Base-by-base conservation (phyloP, 2,113 vertebrate genomes). In the Bostrychus sinensis region DNA sequence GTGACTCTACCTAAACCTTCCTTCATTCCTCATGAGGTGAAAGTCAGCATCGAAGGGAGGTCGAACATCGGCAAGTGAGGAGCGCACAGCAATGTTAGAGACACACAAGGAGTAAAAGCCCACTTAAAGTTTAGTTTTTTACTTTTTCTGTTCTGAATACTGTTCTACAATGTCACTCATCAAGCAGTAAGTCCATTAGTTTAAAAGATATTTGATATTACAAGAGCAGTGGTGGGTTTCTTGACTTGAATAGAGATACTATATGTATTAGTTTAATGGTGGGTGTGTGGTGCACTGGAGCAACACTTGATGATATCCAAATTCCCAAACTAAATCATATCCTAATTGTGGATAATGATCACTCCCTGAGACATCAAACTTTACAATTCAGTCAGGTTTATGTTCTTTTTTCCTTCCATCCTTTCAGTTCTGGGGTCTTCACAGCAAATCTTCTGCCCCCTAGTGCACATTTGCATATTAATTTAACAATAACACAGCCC, bases 31-130 rank as follows among this genome's bases (percentile, higher is more conserved):
- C 94, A 97, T 82, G 95, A 97, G 94, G 93, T 99, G 90, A 99
- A 99, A 91, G 94, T 98, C 91, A 96, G 94, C 93, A 98, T 99
- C 56, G 97, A 99, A 93, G 97, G 97, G 90, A 94, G 95, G 89
- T 99, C 97, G 63, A 98, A 95, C 51, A 92, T 96, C 90, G 97
- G 96, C 92, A 97, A 98, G 93, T 98, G 92, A 90, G 80, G 87
- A 80, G 70, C n/a, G 54, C 60, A 80, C 43, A 4, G 59, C 43
- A 80, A 66, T 43, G 56, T 25, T 62, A 38, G 67, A 60, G 77
- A 84, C 22, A 67, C 22, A 61, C 75, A 68, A 66, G 28, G 68
- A 84, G 60, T 73, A 38, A 86, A 81, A 70, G 73, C 78, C 78
- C 79, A 79, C 66, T 25, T 77, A 74, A 74, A 78, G 72, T 87